These are phyloP conservation scores for Ochropleura leucogaster DNA, from an alignment of 2,888 invertebrate genomes.

Conservation along the genomic window DNA sequence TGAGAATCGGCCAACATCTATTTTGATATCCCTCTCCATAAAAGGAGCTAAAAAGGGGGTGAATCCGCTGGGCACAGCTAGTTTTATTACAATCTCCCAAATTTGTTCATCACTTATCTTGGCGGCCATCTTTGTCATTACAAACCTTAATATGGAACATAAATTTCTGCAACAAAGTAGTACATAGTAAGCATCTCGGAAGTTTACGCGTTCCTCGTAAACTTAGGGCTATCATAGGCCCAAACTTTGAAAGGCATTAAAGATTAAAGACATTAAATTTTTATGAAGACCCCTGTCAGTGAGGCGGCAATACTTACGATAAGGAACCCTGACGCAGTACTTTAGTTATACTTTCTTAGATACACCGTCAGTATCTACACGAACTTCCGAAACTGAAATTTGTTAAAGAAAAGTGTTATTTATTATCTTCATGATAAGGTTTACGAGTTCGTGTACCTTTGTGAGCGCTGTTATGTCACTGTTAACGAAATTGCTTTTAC, in stretches of 20 bases:
- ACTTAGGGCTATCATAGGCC: slow-evolving; percentile 79
- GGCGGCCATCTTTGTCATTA: slow-evolving; percentile 44
- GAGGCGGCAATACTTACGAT: slow-evolving; percentile 77
- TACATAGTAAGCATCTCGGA: slow-evolving; percentile 68
- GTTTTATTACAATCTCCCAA: slow-evolving; percentile 36
- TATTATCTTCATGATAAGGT: slow-evolving; percentile 66
- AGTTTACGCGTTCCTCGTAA: slow-evolving; percentile 82
- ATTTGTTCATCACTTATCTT: slow-evolving; percentile 49
- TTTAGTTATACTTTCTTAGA: slow-evolving; percentile 71
- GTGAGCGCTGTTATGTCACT: slow-evolving; percentile 51
- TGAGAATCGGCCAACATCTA: no score
- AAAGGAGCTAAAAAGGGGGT: no score
- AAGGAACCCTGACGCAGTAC: slow-evolving; percentile 76
- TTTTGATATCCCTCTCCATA: no score
- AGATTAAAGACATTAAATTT: slow-evolving; percentile 87
- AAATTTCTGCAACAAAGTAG: slow-evolving; percentile 73
- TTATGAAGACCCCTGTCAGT: slow-evolving; percentile 85
- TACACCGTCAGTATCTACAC: slow-evolving; percentile 67
- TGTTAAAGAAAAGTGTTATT: slow-evolving; percentile 70
- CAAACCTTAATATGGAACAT: slow-evolving; percentile 60
- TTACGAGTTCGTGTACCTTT: slow-evolving; percentile 63
- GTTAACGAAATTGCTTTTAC: slow-evolving; percentile 62
- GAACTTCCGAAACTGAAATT: slow-evolving; percentile 68
- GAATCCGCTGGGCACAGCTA: no score
- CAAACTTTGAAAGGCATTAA: slow-evolving; percentile 83